A percentile compares a stretch with the other conserved stretches of the same genome.
Evolutionary conservation across 1,140 invertebrate genomes (phyloP).

Genomic region (Oryctes rhinoceros): DNA sequence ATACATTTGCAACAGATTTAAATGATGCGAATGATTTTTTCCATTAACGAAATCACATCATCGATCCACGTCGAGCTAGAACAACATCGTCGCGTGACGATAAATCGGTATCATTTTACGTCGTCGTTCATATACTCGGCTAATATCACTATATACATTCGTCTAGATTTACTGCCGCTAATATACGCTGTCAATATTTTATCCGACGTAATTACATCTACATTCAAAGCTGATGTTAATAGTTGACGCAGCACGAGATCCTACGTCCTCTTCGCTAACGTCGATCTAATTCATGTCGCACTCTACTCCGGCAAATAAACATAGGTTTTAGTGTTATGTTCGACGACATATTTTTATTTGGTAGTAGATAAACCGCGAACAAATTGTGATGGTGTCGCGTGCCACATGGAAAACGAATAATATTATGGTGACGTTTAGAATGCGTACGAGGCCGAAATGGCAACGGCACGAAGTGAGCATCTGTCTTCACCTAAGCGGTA

Average conservation of each 20-base stretch:
- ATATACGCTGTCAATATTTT: slow-evolving; percentile 18
- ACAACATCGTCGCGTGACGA: slow-evolving; percentile 5
- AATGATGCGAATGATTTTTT: not conserved
- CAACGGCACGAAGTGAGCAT: slow-evolving; percentile 31
- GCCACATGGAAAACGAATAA: slow-evolving; percentile 14
- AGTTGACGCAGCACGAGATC: slow-evolving; percentile 25
- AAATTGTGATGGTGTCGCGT: slow-evolving; percentile 34
- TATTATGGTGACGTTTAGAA: not conserved
- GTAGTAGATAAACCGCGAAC: slow-evolving; percentile 26
- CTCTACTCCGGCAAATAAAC: slow-evolving; percentile 15
- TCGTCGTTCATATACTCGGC: not conserved
- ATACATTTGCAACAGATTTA: not conserved
- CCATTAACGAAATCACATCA: slow-evolving; percentile 24
- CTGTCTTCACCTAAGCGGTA: slow-evolving; percentile 39
- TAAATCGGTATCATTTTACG: slow-evolving; percentile 24
- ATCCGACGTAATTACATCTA: slow-evolving; percentile 23
- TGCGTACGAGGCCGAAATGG: not conserved
- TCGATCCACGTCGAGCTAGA: not conserved
- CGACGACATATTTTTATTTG: slow-evolving; percentile 27
- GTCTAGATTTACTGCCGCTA: not conserved
- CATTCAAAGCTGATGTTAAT: slow-evolving; percentile 27
- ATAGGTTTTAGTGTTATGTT: slow-evolving; percentile 28
- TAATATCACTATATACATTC: not conserved
- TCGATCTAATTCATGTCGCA: slow-evolving; percentile 17
- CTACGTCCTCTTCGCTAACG: slow-evolving; percentile 2